Conservation (phyloP, 2,113 vertebrate genomes). For the Capreolus pygargus region DNA sequence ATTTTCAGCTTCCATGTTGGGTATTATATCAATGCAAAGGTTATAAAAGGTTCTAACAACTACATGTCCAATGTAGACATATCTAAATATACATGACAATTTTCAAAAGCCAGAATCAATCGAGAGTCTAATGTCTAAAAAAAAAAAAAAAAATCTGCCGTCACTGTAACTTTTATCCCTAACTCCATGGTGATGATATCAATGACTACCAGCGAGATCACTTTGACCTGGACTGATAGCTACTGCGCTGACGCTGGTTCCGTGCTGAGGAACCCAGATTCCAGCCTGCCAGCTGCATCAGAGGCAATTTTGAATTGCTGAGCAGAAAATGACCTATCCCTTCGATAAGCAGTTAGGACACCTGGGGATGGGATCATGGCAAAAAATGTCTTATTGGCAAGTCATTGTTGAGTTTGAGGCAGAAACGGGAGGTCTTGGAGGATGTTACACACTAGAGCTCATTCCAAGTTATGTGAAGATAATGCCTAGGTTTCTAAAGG, state of each 20-base stretch:
- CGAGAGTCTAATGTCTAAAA: not conserved
- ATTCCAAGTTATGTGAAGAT: not conserved
- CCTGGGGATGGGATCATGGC: not conserved
- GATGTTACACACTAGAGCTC: not conserved
- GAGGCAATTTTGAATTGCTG: not conserved
- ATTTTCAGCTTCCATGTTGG: not conserved
- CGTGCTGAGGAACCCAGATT: not conserved
- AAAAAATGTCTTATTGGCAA: not conserved
- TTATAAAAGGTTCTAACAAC: not conserved
- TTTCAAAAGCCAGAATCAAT: not conserved
- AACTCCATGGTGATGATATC: not conserved
- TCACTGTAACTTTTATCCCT: not conserved
- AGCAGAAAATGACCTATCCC: not conserved
- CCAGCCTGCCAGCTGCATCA: not conserved
- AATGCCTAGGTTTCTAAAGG: not conserved
- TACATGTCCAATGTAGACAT: not conserved
- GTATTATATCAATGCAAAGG: not conserved
- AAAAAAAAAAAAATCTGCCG: not conserved
- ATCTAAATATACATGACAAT: not conserved
- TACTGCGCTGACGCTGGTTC: not conserved
- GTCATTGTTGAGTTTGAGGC: not conserved
- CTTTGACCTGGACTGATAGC: not conserved
- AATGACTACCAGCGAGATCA: not conserved
- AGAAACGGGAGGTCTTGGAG: not conserved
- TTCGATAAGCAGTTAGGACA: not conserved